Percentiles rank a stretch among this genome's conserved stretches.
These are phyloP conservation scores for Heliconius himera DNA, from an alignment of 1,140 invertebrate species.

Conservation along the genomic window DNA sequence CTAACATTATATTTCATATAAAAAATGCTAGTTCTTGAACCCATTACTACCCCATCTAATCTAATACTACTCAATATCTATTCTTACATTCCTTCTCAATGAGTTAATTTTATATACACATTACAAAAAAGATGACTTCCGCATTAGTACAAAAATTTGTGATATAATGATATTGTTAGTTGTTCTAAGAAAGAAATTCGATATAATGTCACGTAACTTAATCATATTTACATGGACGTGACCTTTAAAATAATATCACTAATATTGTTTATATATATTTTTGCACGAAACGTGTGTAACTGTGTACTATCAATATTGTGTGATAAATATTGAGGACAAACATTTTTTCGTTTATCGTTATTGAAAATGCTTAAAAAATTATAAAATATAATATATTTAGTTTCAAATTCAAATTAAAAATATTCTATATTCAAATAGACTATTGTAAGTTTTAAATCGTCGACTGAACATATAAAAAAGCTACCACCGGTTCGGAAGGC, in stretches of 20 bases:
- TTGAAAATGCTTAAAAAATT: no score
- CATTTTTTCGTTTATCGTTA: background rate
- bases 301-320: background rate
- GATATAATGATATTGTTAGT: conserved; percentile 7
- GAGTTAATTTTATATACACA: background rate
- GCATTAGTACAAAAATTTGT: background rate
- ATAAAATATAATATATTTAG: no score
- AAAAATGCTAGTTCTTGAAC: no score
- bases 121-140: conserved; percentile 16
- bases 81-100: background rate
- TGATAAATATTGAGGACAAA: background rate
- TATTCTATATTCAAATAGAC: no score
- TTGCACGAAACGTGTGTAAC: conserved; percentile 22
- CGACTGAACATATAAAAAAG: no score
- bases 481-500: no score
- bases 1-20: no score
- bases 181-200: conserved; percentile 20
- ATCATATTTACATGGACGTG: conserved; percentile 27
- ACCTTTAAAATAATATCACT: conserved; percentile 18
- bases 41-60: no score
- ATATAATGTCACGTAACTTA: conserved; percentile 23
- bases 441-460: no score
- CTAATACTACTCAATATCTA: background rate
- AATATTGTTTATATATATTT: conserved; percentile 29
- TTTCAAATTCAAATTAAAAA: no score